A percentile compares a stretch with the other conserved stretches of the same genome.
Conservation (phyloP, 2,888 invertebrate species). For the Oscheius sp. region DNA sequence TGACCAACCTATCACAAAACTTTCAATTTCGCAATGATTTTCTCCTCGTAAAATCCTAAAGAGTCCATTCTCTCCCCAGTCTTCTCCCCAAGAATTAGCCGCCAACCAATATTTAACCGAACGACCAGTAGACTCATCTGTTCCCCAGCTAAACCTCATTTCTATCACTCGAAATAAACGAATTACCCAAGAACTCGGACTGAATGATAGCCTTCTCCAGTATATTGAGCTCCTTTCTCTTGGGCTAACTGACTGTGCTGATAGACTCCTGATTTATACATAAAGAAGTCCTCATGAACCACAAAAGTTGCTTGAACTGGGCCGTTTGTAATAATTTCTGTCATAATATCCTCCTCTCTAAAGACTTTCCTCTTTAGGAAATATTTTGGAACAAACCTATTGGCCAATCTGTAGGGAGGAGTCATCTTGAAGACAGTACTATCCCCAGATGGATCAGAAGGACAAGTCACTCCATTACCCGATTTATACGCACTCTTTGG, state of each 20-base stretch:
- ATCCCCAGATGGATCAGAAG: constrained; percentile 62
- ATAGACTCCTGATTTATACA: constrained; percentile 82
- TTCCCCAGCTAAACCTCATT: constrained; percentile 79
- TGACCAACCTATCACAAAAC: constrained; percentile 80
- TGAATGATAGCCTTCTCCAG: constrained; percentile 80
- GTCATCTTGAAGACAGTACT: constrained; percentile 71
- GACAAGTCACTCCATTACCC: constrained; percentile 66
- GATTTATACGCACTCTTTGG: constrained; percentile 61
- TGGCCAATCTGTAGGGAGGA: constrained; percentile 72
- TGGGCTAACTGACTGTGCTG: constrained; percentile 71
- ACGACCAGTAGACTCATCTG: constrained; percentile 76
- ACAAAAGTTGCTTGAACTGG: constrained; percentile 89
- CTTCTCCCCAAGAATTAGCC: constrained; percentile 90
- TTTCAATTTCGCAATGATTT: constrained; percentile 89
- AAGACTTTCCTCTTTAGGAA: not conserved
- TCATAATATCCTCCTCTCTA: constrained; percentile 83
- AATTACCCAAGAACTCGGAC: constrained; percentile 83
- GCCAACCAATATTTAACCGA: constrained; percentile 86
- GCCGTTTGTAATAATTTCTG: constrained; percentile 87
- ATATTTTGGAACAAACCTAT: constrained; percentile 4
- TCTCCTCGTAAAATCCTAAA: constrained; percentile 85
- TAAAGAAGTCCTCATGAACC: constrained; percentile 90
- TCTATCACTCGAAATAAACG: too few species aligned
- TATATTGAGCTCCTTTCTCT: constrained; percentile 49
- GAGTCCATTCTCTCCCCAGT: constrained; percentile 90